These are phyloP conservation scores for Anthoscopus minutus DNA, from an alignment of 2,113 vertebrate genomes.

Conservation along the genomic window DNA sequence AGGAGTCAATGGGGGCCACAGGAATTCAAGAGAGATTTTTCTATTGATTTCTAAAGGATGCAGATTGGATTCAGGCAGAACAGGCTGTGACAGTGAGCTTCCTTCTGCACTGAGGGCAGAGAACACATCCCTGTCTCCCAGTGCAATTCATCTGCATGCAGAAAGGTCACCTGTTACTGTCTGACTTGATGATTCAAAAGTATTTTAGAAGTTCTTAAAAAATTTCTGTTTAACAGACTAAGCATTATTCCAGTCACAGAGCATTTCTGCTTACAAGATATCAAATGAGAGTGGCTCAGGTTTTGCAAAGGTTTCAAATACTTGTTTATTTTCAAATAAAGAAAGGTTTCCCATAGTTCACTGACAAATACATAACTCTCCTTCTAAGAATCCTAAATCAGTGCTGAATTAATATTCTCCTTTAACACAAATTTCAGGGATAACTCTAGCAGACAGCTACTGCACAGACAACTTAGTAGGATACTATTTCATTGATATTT, in stretches of 20 bases:
- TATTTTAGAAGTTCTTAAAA: background rate
- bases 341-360: background rate
- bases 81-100: background rate
- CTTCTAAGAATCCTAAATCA: background rate
- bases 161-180: background rate
- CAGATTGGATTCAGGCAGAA: background rate
- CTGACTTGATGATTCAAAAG: background rate
- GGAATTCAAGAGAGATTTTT: background rate
- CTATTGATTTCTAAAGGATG: background rate
- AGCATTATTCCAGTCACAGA: background rate
- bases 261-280: background rate
- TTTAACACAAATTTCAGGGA: background rate
- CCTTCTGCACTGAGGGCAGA: background rate
- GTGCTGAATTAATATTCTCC: background rate
- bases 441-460: slow-evolving; percentile 29
- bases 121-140: background rate
- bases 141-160: background rate
- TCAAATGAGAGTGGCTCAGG: background rate
- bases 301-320: background rate
- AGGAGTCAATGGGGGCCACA: background rate
- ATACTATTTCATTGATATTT: slow-evolving; percentile 69
- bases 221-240: background rate
- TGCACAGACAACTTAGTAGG: slow-evolving; percentile 56
- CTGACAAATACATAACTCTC: background rate
- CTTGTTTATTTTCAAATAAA: background rate